Evolutionary conservation across 64 coral and sea anemone species (phyloP), one percentile per base, ranked within the genome.

Genomic region (Porites australiensis): DNA sequence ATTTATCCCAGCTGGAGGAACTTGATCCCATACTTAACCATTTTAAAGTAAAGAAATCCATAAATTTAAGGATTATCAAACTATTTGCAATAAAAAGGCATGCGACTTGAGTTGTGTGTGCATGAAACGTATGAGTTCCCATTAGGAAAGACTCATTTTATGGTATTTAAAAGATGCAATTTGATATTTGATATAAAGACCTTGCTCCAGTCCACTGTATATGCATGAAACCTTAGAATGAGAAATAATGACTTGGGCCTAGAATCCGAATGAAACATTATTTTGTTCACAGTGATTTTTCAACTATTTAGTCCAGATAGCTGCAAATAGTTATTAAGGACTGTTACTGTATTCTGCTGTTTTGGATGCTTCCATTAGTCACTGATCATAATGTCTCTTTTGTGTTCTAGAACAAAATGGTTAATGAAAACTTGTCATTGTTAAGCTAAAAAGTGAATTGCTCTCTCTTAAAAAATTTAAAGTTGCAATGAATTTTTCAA

Each of bases 261-360:
- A 64, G 13, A 5, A 18, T 64, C 62, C 13, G 13, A 13, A 64
- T 64, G 13, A 18, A 64, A 77, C 53, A 55, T 49, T 21, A 77
- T 55, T 77, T 54, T 77, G 55, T 21, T 77, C 48, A 12, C 49
- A 4, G 20, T 21, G 15, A 54, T 54, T 55, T 77, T 77, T 77
- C 49, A 77, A 77, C 4, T 77, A 22, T 77, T 77, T 77, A 55
- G 18, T 21, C 5, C 18, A 37, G 27, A 55, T 52, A 7, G 18
- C 19, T 22, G 16, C 4, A 77, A n/a, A 15, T 52, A 19, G 16
- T 55, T 54, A 23, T 22, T 23, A 77, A 50, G 13, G 50, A 77
- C 75, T 1, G 75, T 77, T 77, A 77, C 75, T 57, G 54, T 57
- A 77, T 77, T 50, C 75, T 54, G 75, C 46, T 77, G 55, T 57